Conservation (phyloP, 1,140 invertebrate species). For the Ips nitidus region DNA sequence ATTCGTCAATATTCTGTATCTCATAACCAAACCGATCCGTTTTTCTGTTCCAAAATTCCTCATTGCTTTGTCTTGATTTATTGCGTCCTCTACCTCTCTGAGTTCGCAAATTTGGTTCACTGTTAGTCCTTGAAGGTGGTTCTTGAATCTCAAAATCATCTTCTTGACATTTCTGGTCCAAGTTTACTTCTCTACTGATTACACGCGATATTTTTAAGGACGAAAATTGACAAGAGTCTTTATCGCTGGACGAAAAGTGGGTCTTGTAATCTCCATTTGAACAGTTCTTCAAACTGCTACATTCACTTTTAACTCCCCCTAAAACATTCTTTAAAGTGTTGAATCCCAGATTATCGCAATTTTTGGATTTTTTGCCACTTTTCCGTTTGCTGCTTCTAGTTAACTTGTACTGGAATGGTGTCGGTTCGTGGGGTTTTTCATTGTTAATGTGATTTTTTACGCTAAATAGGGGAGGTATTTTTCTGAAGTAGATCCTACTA, state of each 20-base stretch:
- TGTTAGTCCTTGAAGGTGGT: slow-evolving; percentile 42
- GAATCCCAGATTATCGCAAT: background rate
- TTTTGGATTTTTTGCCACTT: no score
- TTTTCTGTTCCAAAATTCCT: slow-evolving; percentile 48
- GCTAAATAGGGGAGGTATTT: slow-evolving; percentile 40
- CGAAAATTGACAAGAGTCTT: no score
- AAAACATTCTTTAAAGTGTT: slow-evolving; percentile 18
- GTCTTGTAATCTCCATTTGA: background rate
- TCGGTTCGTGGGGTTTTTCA: slow-evolving; percentile 48
- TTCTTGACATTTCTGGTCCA: no score
- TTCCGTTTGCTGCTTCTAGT: slow-evolving; percentile 34
- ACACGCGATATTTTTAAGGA: no score
- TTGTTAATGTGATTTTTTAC: slow-evolving; percentile 38
- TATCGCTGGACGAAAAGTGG: background rate
- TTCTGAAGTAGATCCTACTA: no score
- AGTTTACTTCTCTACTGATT: no score
- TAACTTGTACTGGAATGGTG: slow-evolving; percentile 49
- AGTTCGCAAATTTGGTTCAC: slow-evolving; percentile 45
- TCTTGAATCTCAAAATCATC: background rate
- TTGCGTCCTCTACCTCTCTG: slow-evolving; percentile 38
- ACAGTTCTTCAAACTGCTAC: background rate
- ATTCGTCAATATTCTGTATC: slow-evolving; percentile 71
- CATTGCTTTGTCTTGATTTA: slow-evolving; percentile 44
- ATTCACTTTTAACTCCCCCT: slow-evolving; percentile 14
- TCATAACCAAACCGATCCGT: slow-evolving; percentile 69